Base-by-base conservation (phyloP, 2,888 invertebrate species). In the Digitonthophagus gazella region DNA sequence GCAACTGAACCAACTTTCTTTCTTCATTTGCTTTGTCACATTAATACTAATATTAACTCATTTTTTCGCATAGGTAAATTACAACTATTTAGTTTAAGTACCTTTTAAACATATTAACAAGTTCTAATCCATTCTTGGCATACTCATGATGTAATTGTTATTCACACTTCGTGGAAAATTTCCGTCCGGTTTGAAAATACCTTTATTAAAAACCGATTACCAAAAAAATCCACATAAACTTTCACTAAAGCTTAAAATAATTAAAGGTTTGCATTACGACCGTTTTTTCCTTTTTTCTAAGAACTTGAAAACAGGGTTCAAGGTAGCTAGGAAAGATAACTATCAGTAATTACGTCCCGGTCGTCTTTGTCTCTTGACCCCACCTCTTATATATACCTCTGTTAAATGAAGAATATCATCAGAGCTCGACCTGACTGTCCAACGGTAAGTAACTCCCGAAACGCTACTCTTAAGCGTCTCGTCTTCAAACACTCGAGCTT, bases 271-370 rank as follows among this genome's bases (percentile, higher is more conserved):
- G 61, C 61, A 18, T 20, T 69, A 68, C 66, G 71, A 69, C 67
- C 69, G 58, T 44, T 15, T 70, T 67, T 72, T 67, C 69, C 68
- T 65, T 20, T 61, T 67, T 69, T 69, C 69, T 58, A 66, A 71
- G 66, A 71, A 70, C 70, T 68, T 68, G 69, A 73, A 19, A 5
- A 70, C 72, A 72, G 74, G 75, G 76, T 76, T 76, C 76, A 76
- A 76, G 76, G 76, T 75, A 73, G 76, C 11, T 44, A 11, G 28
- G 11, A 44, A 44, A 73, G 71, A 66, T 74, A 72, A 71, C 73
- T 72, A 67, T 71, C 69, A 67, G 70, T 73, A 73, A 73, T 75
- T 73, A 72, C 65, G 61, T 44, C 67, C 65, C 65, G 70, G 65
- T 74, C 67, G 69, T 75, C 74, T 73, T 71, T 74, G 71, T 74